Base-by-base conservation (phyloP, 2,888 invertebrate genomes). In the Pediacus dermestoides region DNA sequence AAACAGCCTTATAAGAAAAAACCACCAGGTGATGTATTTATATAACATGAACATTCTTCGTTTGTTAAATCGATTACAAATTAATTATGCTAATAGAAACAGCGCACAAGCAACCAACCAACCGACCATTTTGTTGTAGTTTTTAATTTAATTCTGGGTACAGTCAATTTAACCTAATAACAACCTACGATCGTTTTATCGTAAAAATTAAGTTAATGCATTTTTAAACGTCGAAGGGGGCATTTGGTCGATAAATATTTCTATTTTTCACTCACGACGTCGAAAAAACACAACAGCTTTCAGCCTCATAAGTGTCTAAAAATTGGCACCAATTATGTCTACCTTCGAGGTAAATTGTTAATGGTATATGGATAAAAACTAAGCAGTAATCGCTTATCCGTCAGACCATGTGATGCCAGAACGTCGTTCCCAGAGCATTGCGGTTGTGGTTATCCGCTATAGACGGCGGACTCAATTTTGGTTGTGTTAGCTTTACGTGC, bases 281-380 rank as follows among this genome's bases (percentile, higher is more conserved):
- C 25, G 26, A 31, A 9, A 23, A 7, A 23, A 23, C 23, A n/a
- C n/a, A n/a, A n/a, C n/a, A n/a, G n/a, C 4, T 4, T 23, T 23
- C 3, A 18, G 23, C 12, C 25, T 34, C 30, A 34, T 39, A 37
- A 44, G 32, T 30, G 37, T 44, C 30, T 40, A 31, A 25, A 39
- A 39, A 44, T 39, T 39, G 39, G 37, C 39, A 21, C 27, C 39
- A 44, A 44, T 44, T 44, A 44, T 34, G 14, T 25, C 31, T 44
- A 36, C 21, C 39, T 37, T n/a, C 26, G 27, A 39, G 44, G 44
- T 34, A 31, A 25, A 37, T 25, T 37, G 4, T 34, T 34, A 33
- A 37, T 41, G 42, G 40, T 30, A 23, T 34, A 36, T 23, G 23
- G 8, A 10, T 23, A 23, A 23, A 23, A 23, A 23, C 23, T 23